Conservation (phyloP, 2,797 vertebrate species). For the Botia kubotai region DNA sequence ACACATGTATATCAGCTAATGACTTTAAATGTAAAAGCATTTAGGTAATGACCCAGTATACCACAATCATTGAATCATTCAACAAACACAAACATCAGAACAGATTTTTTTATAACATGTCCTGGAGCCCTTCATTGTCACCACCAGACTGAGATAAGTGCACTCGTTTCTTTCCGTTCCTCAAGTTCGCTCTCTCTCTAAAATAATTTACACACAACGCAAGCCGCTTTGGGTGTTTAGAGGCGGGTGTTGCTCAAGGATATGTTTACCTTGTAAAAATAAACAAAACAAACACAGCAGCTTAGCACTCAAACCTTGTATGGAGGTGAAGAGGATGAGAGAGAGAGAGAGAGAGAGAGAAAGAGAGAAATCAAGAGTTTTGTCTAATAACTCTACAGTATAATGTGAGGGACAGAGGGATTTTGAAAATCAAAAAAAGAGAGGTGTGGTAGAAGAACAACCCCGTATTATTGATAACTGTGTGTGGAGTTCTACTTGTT, state of each 20-base stretch:
- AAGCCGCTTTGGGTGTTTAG: conserved; percentile 8
- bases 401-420: neutral
- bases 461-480: conserved; percentile 41
- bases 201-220: neutral
- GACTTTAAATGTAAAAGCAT: neutral
- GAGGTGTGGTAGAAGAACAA: conserved; percentile 37
- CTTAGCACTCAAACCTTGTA: conserved; percentile 30
- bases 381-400: conserved; percentile 7
- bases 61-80: neutral
- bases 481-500: conserved; percentile 21
- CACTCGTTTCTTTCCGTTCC: neutral
- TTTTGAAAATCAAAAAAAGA: conserved; percentile 34
- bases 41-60: no score
- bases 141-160: neutral
- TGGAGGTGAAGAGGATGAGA: neutral
- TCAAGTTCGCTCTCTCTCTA: neutral
- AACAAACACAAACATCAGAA: neutral
- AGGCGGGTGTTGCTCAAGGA: neutral
- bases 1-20: neutral
- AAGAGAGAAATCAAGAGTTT: conserved; percentile 6
- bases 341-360: neutral
- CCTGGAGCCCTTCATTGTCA: neutral
- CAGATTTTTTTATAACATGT: neutral
- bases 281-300: conserved; percentile 48
- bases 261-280: conserved; percentile 37